Conservation (phyloP, 92 coral and sea anemone species). For the Porites evermanni region DNA sequence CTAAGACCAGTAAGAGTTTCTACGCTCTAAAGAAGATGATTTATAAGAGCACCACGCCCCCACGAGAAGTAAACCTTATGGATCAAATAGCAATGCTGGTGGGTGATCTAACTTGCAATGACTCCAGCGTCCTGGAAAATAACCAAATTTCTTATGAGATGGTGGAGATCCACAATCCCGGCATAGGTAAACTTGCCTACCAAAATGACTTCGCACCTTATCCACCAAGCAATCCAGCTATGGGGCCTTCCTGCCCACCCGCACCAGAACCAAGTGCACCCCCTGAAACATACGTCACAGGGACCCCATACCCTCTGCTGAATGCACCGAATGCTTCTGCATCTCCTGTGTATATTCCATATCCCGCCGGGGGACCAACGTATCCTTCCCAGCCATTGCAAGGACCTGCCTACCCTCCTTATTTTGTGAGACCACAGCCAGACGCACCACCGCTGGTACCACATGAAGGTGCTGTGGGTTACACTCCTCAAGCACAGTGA, state of each 20-base stretch:
- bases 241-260: background rate
- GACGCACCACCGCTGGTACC: constrained; percentile 7
- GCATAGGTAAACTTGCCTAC: background rate
- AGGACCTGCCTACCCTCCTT: background rate
- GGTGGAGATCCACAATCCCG: constrained; percentile 11
- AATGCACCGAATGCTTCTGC: background rate
- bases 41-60: constrained; percentile 56
- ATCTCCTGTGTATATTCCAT: background rate
- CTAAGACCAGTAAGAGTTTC: constrained; percentile 67
- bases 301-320: background rate
- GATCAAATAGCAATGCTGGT: constrained; percentile 52
- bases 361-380: background rate
- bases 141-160: background rate
- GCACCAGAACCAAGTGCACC: background rate
- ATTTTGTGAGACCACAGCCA: background rate
- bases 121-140: background rate
- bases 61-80: constrained; percentile 59
- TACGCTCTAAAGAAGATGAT: constrained; percentile 64
- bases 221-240: constrained; percentile 16
- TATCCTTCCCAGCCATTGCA: background rate
- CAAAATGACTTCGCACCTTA: background rate
- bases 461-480: background rate
- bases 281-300: background rate
- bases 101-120: background rate
- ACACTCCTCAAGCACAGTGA: background rate